Evolutionary conservation across 2,888 invertebrate species (phyloP).

Genomic region (Trissoscelio sp.): DNA sequence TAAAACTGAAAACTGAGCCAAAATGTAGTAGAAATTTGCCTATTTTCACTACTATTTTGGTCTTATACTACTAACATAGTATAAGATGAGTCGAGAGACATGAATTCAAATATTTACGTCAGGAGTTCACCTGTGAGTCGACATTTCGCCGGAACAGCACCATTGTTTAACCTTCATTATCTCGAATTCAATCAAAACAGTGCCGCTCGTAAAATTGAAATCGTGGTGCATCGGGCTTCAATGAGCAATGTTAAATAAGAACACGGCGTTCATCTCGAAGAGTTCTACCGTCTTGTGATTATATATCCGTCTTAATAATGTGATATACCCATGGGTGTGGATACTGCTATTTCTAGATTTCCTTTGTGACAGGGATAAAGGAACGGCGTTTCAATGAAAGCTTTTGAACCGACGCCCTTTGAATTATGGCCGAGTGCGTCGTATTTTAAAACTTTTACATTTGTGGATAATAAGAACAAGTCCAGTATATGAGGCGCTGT

Average conservation of each 20-base stretch:
- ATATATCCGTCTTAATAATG: constrained; percentile 47
- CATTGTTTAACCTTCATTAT: constrained; percentile 53
- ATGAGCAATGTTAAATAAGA: constrained; percentile 9
- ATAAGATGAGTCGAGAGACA: neutral
- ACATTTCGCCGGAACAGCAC: constrained; percentile 35
- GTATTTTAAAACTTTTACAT: constrained; percentile 65
- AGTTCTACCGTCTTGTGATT: constrained; percentile 26
- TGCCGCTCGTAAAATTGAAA: constrained; percentile 29
- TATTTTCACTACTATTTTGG: too few relatives aligned
- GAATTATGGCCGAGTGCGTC: constrained; percentile 48
- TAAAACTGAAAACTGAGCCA: too few relatives aligned
- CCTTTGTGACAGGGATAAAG: constrained; percentile 63
- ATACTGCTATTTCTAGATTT: constrained; percentile 64
- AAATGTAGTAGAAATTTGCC: too few relatives aligned
- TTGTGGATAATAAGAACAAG: constrained; percentile 63
- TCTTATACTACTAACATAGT: too few relatives aligned
- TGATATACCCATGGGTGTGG: constrained; percentile 57
- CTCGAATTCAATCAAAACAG: constrained; percentile 37
- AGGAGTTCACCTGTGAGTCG: constrained; percentile 9
- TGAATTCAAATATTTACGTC: constrained; percentile 67
- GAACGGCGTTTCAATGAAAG: constrained; percentile 58
- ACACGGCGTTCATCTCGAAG: constrained; percentile 8
- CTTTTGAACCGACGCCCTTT: constrained; percentile 51
- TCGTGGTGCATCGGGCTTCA: constrained; percentile 9
- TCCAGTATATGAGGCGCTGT: constrained; percentile 48